Percentiles rank a stretch among this genome's conserved stretches.
phyloP scores from a whole-genome alignment of 2,888 invertebrate species.

The Drosophila melanosoma region DNA sequence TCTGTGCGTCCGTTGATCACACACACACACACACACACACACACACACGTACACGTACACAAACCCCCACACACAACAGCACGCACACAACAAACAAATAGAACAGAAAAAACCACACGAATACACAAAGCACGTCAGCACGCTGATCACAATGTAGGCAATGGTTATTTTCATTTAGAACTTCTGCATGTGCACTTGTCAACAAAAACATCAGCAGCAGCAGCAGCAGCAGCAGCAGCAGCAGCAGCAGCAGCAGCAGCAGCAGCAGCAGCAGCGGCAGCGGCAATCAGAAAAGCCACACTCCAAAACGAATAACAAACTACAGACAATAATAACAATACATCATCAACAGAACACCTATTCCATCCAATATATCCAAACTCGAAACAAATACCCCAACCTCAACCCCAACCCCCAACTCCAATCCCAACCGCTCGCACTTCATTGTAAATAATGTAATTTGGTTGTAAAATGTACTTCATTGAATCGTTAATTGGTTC shows the following conservation, averaged over 20 bases:
- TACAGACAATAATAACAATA: conserved; percentile 9
- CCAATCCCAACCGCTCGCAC: conserved; percentile 43
- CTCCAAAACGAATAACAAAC: conserved; percentile 5
- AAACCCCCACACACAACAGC: conserved; percentile 23
- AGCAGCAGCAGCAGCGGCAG: conserved; percentile 24
- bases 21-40: conserved; percentile 22
- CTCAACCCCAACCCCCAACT: conserved; percentile 13
- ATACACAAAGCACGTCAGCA: conserved; percentile 46
- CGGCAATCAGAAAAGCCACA: conserved; percentile 28
- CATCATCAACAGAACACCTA: conserved; percentile 29
- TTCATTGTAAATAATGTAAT: conserved; percentile 72
- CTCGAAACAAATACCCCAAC: conserved; percentile 6
- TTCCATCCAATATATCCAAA: conserved; percentile 12
- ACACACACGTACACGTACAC: conserved; percentile 14
- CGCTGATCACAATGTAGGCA: conserved; percentile 57
- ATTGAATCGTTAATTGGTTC: conserved; percentile 52
- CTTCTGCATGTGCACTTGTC: conserved; percentile 66
- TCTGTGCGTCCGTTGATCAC: conserved; percentile 51
- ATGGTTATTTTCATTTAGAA: conserved; percentile 39
- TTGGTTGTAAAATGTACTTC: conserved; percentile 43
- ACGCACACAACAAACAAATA: conserved; percentile 21
- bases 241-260: conserved; percentile 17
- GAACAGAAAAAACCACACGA: conserved; percentile 1
- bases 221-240: conserved; percentile 14
- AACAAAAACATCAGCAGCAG: conserved; percentile 36